Base-by-base conservation (phyloP, 2,113 vertebrate species). In the Syngnathus floridae region DNA sequence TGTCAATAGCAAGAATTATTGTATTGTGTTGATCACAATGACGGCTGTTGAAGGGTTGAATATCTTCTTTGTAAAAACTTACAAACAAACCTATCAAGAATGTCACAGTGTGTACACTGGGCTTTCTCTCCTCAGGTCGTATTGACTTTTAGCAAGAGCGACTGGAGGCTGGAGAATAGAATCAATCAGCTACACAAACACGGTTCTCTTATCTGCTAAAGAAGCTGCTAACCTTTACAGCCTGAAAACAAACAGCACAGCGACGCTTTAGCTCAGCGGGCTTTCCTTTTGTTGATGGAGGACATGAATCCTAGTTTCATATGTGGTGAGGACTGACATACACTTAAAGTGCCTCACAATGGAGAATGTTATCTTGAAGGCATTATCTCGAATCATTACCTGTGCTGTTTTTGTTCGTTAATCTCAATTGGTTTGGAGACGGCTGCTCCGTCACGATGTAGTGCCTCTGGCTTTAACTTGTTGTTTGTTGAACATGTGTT, bases 171-270 rank as follows among this genome's bases (percentile, higher is more conserved):
- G 45, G 68, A 75, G 65, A 65, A 69, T 56, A 73, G 75, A 79
- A 74, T 81, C 78, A 82, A 84, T 86, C 75, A 64, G 66, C 64
- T 61, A 11, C 61, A 75, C 71, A 83, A 84, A 80, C 70, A 79
- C 43, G 0, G 6, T 2, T 13, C 61, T 70, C 69, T 83, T 79
- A 78, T 77, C 73, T 66, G 22, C 68, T 48, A 40, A 59, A 77
- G 71, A 72, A 40, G 62, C 65, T 62, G 3, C 57, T 66, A 65
- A 76, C 65, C 66, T 75, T 59, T 64, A 72, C 65, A 81, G 31
- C 19, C 22, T 17, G 11, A 59, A 63, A 80, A 84, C 75, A 85
- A 82, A 72, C 74, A 70, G 61, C 73, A 54, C 65, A 45, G 65
- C 65, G 64, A 65, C 67, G 78, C 65, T 65, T 57, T 73, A 55